Evolutionary conservation across 2,888 invertebrate genomes (phyloP).

Genomic region (Atherix ibis): DNA sequence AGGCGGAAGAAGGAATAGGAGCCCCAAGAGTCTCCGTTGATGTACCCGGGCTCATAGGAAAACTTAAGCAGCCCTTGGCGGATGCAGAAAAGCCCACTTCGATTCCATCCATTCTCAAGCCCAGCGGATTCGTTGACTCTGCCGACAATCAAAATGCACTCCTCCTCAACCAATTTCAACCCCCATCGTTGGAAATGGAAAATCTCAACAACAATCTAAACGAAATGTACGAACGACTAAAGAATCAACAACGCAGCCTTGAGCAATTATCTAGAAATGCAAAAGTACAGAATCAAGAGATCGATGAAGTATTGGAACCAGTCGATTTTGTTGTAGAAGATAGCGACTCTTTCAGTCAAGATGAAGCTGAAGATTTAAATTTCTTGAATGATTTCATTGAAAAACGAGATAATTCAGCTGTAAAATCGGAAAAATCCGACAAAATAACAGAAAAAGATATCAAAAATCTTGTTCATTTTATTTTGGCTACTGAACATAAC

Average conservation of each 20-base stretch:
- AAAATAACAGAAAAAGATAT: conserved; percentile 5
- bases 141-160: not conserved
- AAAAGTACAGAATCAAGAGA: not conserved
- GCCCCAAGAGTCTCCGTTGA: conserved; percentile 22
- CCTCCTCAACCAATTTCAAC: not conserved
- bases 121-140: not conserved
- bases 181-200: not conserved
- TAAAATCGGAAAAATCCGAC: not conserved
- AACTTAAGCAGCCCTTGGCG: conserved; percentile 22
- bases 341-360: not conserved
- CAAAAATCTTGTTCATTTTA: conserved; percentile 5
- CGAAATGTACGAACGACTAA: conserved; percentile 1
- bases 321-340: not conserved
- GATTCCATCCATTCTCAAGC: conserved; percentile 19
- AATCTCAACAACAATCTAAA: not conserved
- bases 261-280: not conserved
- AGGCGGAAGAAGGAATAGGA: conserved; percentile 27
- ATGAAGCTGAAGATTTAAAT: conserved; percentile 1
- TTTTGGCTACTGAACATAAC: conserved; percentile 1
- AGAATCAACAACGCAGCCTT: not conserved
- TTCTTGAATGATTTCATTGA: not conserved
- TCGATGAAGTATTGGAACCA: not conserved
- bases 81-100: conserved; percentile 22
- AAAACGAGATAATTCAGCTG: not conserved
- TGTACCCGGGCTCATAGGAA: conserved; percentile 19